phyloP scores from a whole-genome alignment of 2,888 invertebrate species.

The Eristalis pertinax region DNA sequence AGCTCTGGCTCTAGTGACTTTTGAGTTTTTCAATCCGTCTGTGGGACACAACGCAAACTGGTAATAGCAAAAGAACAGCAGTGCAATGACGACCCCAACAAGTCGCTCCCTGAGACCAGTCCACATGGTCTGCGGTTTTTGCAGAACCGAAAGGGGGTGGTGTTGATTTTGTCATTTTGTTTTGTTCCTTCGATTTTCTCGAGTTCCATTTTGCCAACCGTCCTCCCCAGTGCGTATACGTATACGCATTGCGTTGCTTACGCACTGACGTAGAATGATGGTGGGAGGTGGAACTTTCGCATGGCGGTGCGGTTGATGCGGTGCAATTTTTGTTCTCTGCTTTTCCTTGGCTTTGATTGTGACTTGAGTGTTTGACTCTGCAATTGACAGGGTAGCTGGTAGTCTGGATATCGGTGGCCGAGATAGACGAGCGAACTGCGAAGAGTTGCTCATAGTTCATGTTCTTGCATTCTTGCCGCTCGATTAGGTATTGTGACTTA shows the following conservation, averaged over 20 bases:
- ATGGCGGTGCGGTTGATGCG: background rate
- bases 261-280: slow-evolving; percentile 7
- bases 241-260: background rate
- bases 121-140: slow-evolving; percentile 54
- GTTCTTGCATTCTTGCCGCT: background rate
- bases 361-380: background rate
- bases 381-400: background rate
- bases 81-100: slow-evolving; percentile 18
- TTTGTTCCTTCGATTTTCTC: slow-evolving; percentile 11
- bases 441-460: no score
- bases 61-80: background rate
- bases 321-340: background rate
- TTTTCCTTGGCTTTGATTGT: background rate
- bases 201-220: slow-evolving; percentile 18
- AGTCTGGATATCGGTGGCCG: background rate
- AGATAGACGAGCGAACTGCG: background rate
- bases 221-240: slow-evolving; percentile 44
- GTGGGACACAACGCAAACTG: background rate
- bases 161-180: slow-evolving; percentile 19
- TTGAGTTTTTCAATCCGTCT: background rate
- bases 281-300: background rate
- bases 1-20: background rate
- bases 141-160: background rate
- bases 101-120: slow-evolving; percentile 13
- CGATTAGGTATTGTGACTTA: background rate